Base-by-base conservation (phyloP, 2,797 vertebrate genomes). In the Sardinella longiceps region DNA sequence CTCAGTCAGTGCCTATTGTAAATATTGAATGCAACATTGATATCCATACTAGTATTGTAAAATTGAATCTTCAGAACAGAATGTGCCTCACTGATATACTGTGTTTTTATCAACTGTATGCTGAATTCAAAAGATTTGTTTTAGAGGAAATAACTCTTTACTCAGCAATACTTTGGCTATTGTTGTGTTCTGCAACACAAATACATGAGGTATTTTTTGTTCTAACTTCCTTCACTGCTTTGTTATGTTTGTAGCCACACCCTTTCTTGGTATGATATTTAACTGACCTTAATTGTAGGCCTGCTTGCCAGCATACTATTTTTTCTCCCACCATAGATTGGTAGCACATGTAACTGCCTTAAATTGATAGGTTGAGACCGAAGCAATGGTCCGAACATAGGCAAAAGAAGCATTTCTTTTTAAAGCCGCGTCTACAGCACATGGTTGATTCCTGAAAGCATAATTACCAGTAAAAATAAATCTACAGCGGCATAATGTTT, bases 261-360 rank as follows among this genome's bases (percentile, higher is more conserved):
- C 63, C 56, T 25, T 43, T 58, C 25, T 37, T 80, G 77, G 70
- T 77, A 43, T 18, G 33, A 43, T 20, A 23, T 43, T 77, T 77
- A 84, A 45, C 63, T 80, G 66, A 77, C 48, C 46, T 51, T 77
- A 84, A 77, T 84, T 84, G 63, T 43, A 77, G 70, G 46, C 63
- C 46, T 53, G 28, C 11, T 45, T 77, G 46, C 83, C 66, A 84
- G 33, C 46, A n/a, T 84, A 53, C 83, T 77, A 84, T 77, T 80
- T 84, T 84, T 77, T 77, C 45, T 63, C 43, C 25, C 15, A 6
- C 30, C 48, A 43, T 51, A 20, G 77, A 84, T 70, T 74, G 83
- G 70, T 37, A 83, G 43, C 63, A 83, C 58, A 77, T 51, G 43
- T 83, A 51, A 48, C 66, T 11, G 63, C 46, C 33, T 30, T 51